A percentile compares a stretch with the other conserved stretches of the same genome.
Evolutionary conservation across 2,888 invertebrate species (phyloP).

Genomic region (Dicyrtoma fusca): DNA sequence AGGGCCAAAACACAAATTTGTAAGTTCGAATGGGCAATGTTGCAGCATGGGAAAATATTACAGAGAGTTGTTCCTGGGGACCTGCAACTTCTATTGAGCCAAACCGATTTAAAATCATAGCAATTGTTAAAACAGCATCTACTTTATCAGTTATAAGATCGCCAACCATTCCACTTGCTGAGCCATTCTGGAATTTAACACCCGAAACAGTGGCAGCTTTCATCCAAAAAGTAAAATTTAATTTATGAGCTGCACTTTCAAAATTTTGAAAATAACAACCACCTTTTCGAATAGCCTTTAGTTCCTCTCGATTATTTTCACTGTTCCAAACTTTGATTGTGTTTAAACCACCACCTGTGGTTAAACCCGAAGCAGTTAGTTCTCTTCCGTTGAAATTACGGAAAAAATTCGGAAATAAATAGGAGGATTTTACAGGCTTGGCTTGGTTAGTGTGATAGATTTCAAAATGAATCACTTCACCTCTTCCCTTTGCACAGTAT

Average conservation of each 20-base stretch:
- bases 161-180: not conserved
- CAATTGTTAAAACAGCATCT: not conserved
- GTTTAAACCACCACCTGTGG: not conserved
- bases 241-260: not conserved
- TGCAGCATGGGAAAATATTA: too few relatives aligned
- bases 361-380: not conserved
- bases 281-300: not conserved
- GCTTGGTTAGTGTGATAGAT: not conserved
- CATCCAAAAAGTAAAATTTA: not conserved
- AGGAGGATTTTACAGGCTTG: not conserved
- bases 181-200: not conserved
- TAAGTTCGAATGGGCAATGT: too few relatives aligned
- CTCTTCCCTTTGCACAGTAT: not conserved
- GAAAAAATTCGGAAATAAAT: not conserved
- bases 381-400: not conserved
- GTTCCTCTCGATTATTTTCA: not conserved
- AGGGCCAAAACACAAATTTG: too few relatives aligned
- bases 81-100: too few relatives aligned
- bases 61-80: too few relatives aligned
- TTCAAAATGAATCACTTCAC: not conserved
- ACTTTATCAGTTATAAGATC: not conserved
- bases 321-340: not conserved
- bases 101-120: not conserved
- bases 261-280: slow-evolving; percentile 4
- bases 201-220: not conserved